These are phyloP conservation scores for Pachyrhynchus sulphureomaculatus DNA, from an alignment of 1,140 invertebrate genomes.

Conservation along the genomic window DNA sequence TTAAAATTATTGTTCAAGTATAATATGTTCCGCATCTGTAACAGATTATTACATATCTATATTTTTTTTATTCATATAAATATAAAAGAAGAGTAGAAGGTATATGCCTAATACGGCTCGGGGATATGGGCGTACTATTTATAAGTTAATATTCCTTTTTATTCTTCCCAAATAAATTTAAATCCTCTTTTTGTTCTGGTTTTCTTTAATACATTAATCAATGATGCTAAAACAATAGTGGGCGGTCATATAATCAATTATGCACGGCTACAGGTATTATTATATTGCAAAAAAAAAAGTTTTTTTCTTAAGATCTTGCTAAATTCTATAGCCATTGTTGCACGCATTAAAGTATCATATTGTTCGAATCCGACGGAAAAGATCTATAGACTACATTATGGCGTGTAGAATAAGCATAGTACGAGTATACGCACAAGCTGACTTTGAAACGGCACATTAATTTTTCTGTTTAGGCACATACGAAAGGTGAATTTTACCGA, in stretches of 20 bases:
- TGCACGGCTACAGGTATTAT: conserved; percentile 31
- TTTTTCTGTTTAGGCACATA: no score
- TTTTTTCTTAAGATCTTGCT: conserved; percentile 21
- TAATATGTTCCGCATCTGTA: no score
- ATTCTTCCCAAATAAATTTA: conserved; percentile 20
- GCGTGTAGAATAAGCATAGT: no score
- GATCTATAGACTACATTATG: no score
- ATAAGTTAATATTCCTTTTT: conserved; percentile 16
- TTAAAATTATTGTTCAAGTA: no score
- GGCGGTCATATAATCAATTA: conserved; percentile 29
- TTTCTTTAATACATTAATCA: conserved; percentile 31
- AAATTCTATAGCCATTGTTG: conserved; percentile 30
- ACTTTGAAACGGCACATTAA: no score
- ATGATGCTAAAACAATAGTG: conserved; percentile 30
- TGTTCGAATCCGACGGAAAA: not conserved
- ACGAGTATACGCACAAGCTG: no score
- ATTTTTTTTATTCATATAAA: no score
- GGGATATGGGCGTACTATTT: conserved; percentile 12
- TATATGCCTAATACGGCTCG: not conserved
- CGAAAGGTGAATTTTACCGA: no score
- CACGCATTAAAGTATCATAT: conserved; percentile 17
- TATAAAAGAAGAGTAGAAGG: no score
- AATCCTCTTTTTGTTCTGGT: conserved; percentile 21
- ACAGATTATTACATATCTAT: no score
- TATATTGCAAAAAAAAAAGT: conserved; percentile 21